These are phyloP conservation scores for Chiridota heheva DNA, from an alignment of 35 echinoderm and acorn worm species.

Conservation along the genomic window DNA sequence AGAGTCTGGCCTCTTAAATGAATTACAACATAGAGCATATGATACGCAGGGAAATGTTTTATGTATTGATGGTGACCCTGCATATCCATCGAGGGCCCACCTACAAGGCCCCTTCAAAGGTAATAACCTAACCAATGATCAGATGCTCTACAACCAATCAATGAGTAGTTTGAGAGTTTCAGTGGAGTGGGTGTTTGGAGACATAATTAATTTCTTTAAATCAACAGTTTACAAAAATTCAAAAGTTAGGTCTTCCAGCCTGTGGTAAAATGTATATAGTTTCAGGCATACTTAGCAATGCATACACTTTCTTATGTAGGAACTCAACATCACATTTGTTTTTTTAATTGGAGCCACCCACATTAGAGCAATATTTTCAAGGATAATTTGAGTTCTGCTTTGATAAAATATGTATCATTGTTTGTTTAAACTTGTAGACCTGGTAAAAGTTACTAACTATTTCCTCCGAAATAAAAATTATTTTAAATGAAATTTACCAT, in stretches of 20 bases:
- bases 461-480: no score
- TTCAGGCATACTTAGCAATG: background rate
- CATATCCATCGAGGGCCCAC: slow-evolving; percentile 37
- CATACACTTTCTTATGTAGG: no score
- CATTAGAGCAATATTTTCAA: background rate
- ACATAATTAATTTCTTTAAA: slow-evolving; percentile 14
- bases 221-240: background rate
- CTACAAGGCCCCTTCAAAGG: slow-evolving; percentile 17
- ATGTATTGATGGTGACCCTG: slow-evolving; percentile 45
- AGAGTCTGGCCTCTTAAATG: slow-evolving; percentile 9
- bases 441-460: no score
- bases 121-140: background rate
- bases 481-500: no score
- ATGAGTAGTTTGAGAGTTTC: slow-evolving; percentile 20
- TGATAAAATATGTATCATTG: no score
- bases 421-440: no score
- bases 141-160: slow-evolving; percentile 28
- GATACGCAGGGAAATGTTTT: background rate
- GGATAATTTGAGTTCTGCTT: no score
- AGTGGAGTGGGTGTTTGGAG: slow-evolving; percentile 33
- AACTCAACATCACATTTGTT: no score
- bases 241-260: background rate
- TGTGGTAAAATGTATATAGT: slow-evolving; percentile 13
- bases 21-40: background rate
- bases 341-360: background rate